These are phyloP conservation scores for Tanytarsus gracilentus DNA, from an alignment of 2,888 invertebrate species.

Conservation along the genomic window DNA sequence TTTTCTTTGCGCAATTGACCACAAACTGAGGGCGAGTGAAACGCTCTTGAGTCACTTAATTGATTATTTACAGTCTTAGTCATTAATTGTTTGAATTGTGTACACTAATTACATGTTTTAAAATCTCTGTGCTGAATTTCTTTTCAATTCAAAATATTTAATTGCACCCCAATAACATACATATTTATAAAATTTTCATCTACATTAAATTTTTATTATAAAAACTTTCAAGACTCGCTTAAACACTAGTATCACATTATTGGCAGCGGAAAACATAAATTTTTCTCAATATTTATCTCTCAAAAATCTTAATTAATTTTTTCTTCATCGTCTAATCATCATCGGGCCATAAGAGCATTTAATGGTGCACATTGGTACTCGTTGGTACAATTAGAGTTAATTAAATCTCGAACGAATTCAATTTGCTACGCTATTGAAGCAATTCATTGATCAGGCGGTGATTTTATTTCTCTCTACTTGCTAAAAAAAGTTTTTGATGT, in stretches of 20 bases:
- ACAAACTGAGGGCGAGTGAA: slow-evolving; percentile 3
- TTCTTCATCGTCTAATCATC: background rate
- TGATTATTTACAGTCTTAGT: slow-evolving; percentile 23
- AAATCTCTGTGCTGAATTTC: background rate
- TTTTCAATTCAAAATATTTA: too few relatives aligned
- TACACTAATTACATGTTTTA: slow-evolving; percentile 9
- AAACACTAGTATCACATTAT: slow-evolving; percentile 28
- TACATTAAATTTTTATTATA: background rate
- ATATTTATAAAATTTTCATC: background rate
- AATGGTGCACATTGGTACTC: too few relatives aligned
- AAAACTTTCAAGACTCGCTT: slow-evolving; percentile 1
- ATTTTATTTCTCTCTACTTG: too few relatives aligned
- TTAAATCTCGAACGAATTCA: too few relatives aligned
- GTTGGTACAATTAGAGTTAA: too few relatives aligned
- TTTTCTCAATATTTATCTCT: background rate
- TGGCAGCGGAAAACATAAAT: slow-evolving; percentile 2
- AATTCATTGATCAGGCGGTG: too few relatives aligned
- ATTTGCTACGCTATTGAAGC: too few relatives aligned
- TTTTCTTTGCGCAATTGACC: background rate
- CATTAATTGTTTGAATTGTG: slow-evolving; percentile 19
- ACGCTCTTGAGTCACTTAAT: slow-evolving; percentile 17
- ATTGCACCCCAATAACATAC: slow-evolving; percentile 18
- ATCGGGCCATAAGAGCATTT: too few relatives aligned
- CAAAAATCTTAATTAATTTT: background rate
- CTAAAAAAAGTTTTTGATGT: too few relatives aligned